Conservation (phyloP, 2,888 invertebrate genomes). For the Oscheius onirici region DNA sequence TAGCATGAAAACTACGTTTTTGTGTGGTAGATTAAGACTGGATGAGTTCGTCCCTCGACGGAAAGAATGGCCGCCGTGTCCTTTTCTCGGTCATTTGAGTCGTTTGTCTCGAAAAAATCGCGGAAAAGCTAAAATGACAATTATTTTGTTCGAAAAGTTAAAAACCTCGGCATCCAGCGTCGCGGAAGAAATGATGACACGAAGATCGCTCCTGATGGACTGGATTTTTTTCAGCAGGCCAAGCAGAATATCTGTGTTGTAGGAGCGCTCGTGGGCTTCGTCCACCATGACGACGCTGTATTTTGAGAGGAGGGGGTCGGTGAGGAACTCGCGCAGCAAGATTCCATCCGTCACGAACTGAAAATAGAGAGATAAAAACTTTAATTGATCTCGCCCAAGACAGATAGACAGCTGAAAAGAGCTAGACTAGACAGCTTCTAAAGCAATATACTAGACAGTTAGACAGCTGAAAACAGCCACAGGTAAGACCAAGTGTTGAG, state of each 20-base stretch:
- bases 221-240: conserved; percentile 86
- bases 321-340: conserved; percentile 90
- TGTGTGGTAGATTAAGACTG: conserved; percentile 85
- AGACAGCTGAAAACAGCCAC: too few species aligned
- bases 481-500: too few species aligned
- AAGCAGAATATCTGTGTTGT: conserved; percentile 91
- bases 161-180: conserved; percentile 89
- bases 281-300: conserved; percentile 76
- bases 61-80: conserved; percentile 85
- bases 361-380: neutral
- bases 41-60: conserved; percentile 87
- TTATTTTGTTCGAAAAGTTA: neutral
- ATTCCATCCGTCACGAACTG: conserved; percentile 97
- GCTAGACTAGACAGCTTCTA: too few species aligned
- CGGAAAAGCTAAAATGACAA: conserved; percentile 65
- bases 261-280: conserved; percentile 87
- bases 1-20: conserved; percentile 74
- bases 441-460: too few species aligned
- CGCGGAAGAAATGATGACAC: conserved; percentile 85
- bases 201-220: conserved; percentile 64
- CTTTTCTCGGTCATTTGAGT: conserved; percentile 72
- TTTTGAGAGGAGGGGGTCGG: conserved; percentile 87
- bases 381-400: too few species aligned
- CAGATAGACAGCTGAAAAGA: too few species aligned
- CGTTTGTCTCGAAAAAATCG: conserved; percentile 73